Conservation (phyloP, 2,888 invertebrate genomes). For the Drosophila ustulata region DNA sequence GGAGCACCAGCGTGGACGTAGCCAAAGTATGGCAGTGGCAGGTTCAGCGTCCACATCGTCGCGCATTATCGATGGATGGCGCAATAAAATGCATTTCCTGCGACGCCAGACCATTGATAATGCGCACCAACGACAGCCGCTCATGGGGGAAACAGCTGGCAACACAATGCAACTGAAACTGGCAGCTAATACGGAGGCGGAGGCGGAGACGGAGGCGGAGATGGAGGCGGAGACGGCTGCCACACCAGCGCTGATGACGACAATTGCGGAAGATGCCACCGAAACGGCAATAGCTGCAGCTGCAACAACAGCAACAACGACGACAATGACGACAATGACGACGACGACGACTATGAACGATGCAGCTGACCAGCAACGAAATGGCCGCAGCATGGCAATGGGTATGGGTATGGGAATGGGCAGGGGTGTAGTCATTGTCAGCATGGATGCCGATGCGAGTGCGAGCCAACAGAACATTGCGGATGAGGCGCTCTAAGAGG, state of each 20-base stretch:
- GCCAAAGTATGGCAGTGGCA: constrained; percentile 55
- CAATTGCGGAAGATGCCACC: constrained; percentile 63
- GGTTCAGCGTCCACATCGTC: constrained; percentile 32
- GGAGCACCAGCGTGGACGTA: constrained; percentile 45
- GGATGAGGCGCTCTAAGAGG: constrained; percentile 82
- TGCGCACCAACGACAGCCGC: constrained; percentile 81
- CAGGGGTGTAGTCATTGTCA: constrained; percentile 68
- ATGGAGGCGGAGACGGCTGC: neutral
- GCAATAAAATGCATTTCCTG: constrained; percentile 77
- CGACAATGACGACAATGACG: constrained; percentile 29
- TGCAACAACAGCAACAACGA: constrained; percentile 36
- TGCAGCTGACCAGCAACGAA: constrained; percentile 35
- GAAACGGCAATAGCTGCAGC: constrained; percentile 52
- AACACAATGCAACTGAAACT: constrained; percentile 43
- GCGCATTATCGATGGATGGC: constrained; percentile 69
- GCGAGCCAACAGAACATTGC: constrained; percentile 71
- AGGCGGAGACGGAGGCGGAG: neutral
- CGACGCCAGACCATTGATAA: constrained; percentile 81
- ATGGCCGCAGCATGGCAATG: constrained; percentile 41
- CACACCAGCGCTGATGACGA: constrained; percentile 59
- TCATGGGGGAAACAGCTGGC: constrained; percentile 79
- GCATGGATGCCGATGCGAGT: constrained; percentile 63
- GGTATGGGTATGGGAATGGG: constrained; percentile 39
- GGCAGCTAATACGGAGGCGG: constrained; percentile 29
- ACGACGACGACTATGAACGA: constrained; percentile 42